These are phyloP conservation scores for Heliconius ethilla DNA, from an alignment of 2,888 invertebrate species.

Conservation along the genomic window DNA sequence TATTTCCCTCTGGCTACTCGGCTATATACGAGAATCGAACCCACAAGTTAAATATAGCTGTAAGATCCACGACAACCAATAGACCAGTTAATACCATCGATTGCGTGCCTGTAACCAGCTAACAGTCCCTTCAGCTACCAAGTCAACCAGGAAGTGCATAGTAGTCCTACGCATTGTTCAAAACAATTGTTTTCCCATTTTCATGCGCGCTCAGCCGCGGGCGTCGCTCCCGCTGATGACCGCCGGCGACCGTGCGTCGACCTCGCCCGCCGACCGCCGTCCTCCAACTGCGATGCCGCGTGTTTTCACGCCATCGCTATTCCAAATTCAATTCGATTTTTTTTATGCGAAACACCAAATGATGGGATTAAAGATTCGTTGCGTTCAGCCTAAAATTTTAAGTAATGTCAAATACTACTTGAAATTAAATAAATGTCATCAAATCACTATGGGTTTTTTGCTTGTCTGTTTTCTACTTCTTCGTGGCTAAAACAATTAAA, in stretches of 20 bases:
- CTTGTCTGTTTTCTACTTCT: no score
- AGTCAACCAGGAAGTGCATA: constrained; percentile 52
- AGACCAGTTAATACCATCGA: not conserved
- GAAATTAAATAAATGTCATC: not conserved
- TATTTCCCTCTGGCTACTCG: no score
- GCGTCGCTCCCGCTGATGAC: constrained; percentile 58
- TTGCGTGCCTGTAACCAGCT: constrained; percentile 25
- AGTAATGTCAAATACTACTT: not conserved
- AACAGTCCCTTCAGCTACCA: constrained; percentile 37
- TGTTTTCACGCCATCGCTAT: constrained; percentile 53
- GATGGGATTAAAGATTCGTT: not conserved
- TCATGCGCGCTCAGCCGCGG: constrained; percentile 55
- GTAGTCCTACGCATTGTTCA: constrained; percentile 60
- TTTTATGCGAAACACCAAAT: not conserved
- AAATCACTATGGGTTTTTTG: no score
- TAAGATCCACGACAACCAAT: no score
- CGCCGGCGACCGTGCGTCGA: constrained; percentile 66
- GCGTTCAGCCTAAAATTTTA: not conserved
- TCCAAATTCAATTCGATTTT: constrained; percentile 48
- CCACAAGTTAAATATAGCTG: no score
- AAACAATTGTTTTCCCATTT: constrained; percentile 69
- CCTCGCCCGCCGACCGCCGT: constrained; percentile 55
- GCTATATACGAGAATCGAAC: no score
- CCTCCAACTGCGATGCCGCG: constrained; percentile 54
- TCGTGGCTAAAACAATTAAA: no score